Evolutionary conservation across 2,113 vertebrate genomes (phyloP), one percentile per base, ranked within the genome.

Genomic region (Caranx melampygus): DNA sequence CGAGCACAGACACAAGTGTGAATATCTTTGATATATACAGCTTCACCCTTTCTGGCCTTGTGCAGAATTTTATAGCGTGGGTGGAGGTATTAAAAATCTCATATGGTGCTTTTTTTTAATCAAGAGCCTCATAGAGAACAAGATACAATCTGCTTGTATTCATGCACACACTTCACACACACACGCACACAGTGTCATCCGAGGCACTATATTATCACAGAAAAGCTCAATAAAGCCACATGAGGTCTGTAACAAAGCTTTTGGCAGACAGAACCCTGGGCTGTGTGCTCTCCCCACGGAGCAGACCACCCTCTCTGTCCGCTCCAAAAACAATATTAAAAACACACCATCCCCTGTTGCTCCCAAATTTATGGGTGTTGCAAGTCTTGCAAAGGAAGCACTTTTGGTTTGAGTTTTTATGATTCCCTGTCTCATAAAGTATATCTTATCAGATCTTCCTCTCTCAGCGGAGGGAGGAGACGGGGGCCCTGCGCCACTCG

Each of bases 291-390:
- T 83, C 82, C 84, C 88, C 66, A 62, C 2, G 15, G 82, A 71
- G 67, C 52, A 75, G 84, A 91, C 82, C 87, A 83, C 84, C 84
- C 90, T 74, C 85, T 84, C 76, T 13, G 69, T 77, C 47, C 65
- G 37, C 65, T 87, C 90, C 89, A 91, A 88, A 80, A 91, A 77
- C 82, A 86, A 89, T 86, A 91, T 85, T 84, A 74, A 89, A 89
- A 89, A 82, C 86, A 89, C 78, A 75, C 85, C 64, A 67, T 86
- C 42, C 20, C 54, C 61, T 1, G 10, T 47, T 83, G 74, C 13
- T 52, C 67, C 37, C 74, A 75, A 61, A 82, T 90, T 82, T 87
- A 86, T 83, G 66, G 59, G 77, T 67, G 75, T 85, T 81, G 44
- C 75, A 86, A 79, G 37, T 75, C 86, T 77, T 61, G 82, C 72